Base-by-base conservation (phyloP, 2,113 vertebrate species). In the Boleophthalmus pectinirostris region DNA sequence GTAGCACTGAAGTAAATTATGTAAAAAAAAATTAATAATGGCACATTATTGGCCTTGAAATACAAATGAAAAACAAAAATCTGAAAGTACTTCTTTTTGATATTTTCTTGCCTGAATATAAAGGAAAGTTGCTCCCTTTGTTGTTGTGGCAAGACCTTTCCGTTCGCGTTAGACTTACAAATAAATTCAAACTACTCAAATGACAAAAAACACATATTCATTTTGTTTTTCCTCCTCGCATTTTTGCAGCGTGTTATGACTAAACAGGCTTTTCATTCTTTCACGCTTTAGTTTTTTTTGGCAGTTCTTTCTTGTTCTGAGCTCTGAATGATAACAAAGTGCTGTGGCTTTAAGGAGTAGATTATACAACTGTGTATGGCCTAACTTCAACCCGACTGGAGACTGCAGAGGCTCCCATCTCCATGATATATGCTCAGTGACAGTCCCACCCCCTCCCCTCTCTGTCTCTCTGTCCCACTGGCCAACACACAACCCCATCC, bases 371-470 rank as follows among this genome's bases (percentile, higher is more conserved):
- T 63, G 64, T 61, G 72, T 77, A 53, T 66, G 70, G 85, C 61
- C 75, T 70, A 47, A 73, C 56, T 73, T 89, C 79, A 82, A 58
- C 75, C 74, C 64, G 5, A 80, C 72, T 73, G 70, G 66, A 68
- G 49, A 69, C 83, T 79, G 82, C 82, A 83, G 85, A 82, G 82
- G 85, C 84, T 73, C 81, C 82, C 81, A 84, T 88, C 81, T 70
- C 74, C 68, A 80, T 83, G 87, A 89, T 85, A 43, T 87, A 90
- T 35, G 75, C 87, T 75, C 71, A 68, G 69, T 73, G 80, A 76
- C 78, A 68, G 29, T 72, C 73, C 64, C 53, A 15, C 75, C 70
- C 38, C 38, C 38, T 43, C 38, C 38, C 38, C 9, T 43, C 77
- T 74, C 70, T 63, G 45, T 38, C 71, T 65, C 67, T 67, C 72